Percentiles rank a stretch among this genome's conserved stretches.
Evolutionary conservation across 2,113 vertebrate species (phyloP).

Genomic region (Oncorhynchus gorbuscha): DNA sequence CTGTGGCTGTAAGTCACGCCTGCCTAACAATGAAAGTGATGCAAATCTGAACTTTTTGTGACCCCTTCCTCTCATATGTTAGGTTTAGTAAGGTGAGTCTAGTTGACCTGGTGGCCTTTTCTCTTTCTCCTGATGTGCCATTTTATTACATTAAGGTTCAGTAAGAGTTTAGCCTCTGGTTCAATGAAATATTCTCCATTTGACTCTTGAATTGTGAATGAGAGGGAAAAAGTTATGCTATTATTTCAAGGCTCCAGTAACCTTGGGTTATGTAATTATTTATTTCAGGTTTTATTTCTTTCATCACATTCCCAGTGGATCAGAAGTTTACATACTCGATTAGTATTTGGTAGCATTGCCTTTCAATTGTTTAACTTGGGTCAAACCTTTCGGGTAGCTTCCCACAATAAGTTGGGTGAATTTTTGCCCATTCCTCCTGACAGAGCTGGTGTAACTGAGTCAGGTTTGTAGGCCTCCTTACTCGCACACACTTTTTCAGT

Average conservation of each 20-base stretch:
- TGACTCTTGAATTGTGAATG: neutral
- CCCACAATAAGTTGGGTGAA: too few relatives aligned
- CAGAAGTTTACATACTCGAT: too few relatives aligned
- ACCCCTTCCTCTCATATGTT: slow-evolving; percentile 32
- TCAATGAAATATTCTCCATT: slow-evolving; percentile 6
- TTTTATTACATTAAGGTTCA: slow-evolving; percentile 32
- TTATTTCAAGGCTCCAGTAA: neutral
- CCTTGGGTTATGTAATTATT: neutral
- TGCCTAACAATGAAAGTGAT: slow-evolving; percentile 19
- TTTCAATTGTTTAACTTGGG: too few relatives aligned
- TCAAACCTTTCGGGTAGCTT: too few relatives aligned
- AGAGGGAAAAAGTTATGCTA: neutral
- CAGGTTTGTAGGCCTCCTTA: too few relatives aligned
- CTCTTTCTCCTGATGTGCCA: slow-evolving; percentile 27
- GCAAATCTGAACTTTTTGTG: slow-evolving; percentile 52
- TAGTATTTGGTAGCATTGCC: too few relatives aligned
- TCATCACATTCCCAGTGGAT: too few relatives aligned
- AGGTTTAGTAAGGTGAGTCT: neutral
- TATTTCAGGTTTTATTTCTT: too few relatives aligned
- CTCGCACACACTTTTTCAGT: too few relatives aligned
- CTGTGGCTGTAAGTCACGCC: too few relatives aligned
- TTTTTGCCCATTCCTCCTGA: too few relatives aligned
- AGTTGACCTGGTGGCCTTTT: slow-evolving; percentile 36
- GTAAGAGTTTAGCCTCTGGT: slow-evolving; percentile 36
- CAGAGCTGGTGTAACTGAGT: too few relatives aligned